Base-by-base conservation (phyloP, 2,797 vertebrate species). In the Adrianichthys oophorus region DNA sequence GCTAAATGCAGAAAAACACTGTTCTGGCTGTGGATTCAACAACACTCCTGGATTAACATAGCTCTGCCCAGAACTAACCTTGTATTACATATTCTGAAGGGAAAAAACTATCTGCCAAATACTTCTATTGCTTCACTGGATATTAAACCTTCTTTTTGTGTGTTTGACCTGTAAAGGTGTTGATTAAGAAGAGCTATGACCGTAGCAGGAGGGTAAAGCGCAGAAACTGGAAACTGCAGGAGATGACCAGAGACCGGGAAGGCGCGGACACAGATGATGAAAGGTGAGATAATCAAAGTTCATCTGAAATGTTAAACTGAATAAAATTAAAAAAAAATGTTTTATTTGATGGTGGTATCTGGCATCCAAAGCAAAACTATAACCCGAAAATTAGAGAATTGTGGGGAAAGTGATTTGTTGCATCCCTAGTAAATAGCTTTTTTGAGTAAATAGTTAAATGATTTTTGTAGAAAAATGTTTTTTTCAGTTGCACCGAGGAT, bases 131-230 rank as follows among this genome's bases (percentile, higher is more conserved):
- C 5, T 44, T 44, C 2, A n/a, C 16, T n/a, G 16, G 17, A n/a
- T 7, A 17, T 7, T 6, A 16, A 16, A 17, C 8, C 6, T 44
- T 62, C 58, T 52, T 7, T 16, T 8, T n/a, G 5, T 50, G 4
- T 17, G 8, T 62, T 21, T 59, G 44, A 14, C 15, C 37, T 32
- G 15, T 45, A 15, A 52, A 98, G 98, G 93, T 98, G 41, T 80
- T 99, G 76, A 97, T 99, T 61, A 99, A 99, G 91, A 99, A 99
- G 90, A 94, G 92, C 72, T 99, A 96, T 0, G 93, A 99, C 84
- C 95, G 95, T 46, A 89, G 42, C 62, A 93, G 66, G 82, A 92
- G 98, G 62, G 93, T 90, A 62, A 95, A 84, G 62, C 94, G 94
- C 78, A 93, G 98, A 72, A 97, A 96, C 90, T 99, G 97, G 98